These are phyloP conservation scores for Rhinogobius similis DNA, from an alignment of 2,113 vertebrate genomes.

Conservation along the genomic window DNA sequence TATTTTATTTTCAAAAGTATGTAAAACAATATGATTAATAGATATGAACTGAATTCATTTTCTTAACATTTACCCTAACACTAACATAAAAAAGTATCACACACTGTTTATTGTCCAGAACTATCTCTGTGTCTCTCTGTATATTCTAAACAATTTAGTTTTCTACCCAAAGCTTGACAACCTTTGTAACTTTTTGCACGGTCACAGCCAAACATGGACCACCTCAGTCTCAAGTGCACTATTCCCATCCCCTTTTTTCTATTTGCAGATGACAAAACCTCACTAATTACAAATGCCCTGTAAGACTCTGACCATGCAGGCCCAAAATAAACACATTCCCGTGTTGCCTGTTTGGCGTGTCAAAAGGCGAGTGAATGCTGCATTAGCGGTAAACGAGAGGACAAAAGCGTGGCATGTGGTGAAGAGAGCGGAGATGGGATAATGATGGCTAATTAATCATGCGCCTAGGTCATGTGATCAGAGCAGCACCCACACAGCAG, in stretches of 20 bases:
- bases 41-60: no score
- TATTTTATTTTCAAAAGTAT: no score
- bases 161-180: not conserved
- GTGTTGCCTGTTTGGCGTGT: conserved; percentile 21
- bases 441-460: conserved; percentile 74
- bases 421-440: conserved; percentile 69
- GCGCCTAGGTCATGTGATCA: conserved; percentile 52
- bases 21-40: no score
- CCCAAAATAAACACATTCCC: conserved; percentile 25
- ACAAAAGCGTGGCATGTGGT: conserved; percentile 64
- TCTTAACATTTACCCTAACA: no score
- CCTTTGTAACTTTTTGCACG: not conserved
- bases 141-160: not conserved
- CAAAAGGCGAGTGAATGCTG: conserved; percentile 42
- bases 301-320: not conserved
- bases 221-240: not conserved
- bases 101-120: no score
- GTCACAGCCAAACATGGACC: not conserved
- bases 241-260: not conserved
- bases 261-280: not conserved
- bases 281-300: not conserved
- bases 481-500: conserved; percentile 44
- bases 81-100: no score
- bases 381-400: conserved; percentile 53
- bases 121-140: no score